Conservation (phyloP, 1,140 invertebrate species). For the Papilio polyxenes region DNA sequence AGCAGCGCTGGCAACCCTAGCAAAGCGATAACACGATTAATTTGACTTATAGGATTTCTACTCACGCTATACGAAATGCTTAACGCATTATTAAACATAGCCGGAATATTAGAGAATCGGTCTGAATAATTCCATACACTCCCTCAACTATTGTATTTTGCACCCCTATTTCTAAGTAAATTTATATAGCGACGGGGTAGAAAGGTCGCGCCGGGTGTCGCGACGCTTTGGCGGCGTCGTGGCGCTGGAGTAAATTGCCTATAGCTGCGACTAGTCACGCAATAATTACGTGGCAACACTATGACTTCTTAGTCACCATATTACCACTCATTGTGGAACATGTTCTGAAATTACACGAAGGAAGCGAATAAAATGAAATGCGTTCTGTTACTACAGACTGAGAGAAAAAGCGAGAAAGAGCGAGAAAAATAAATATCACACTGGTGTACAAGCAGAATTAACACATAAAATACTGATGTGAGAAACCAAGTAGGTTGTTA, state of each 20-base stretch:
- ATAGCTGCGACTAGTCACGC: conserved; percentile 40
- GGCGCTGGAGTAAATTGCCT: conserved; percentile 40
- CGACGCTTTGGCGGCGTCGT: conserved; percentile 50
- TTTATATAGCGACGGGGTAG: conserved; percentile 70
- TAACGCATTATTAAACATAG: conserved; percentile 68
- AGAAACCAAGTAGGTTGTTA: too few species aligned
- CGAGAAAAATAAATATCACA: too few species aligned
- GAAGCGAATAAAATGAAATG: neutral
- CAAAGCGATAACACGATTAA: conserved; percentile 65
- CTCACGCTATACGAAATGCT: conserved; percentile 71
- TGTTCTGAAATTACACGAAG: neutral
- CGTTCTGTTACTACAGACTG: too few species aligned
- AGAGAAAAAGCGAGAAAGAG: too few species aligned
- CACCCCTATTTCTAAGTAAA: conserved; percentile 65
- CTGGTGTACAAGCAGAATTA: too few species aligned
- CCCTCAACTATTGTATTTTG: conserved; percentile 27
- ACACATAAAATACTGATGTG: too few species aligned
- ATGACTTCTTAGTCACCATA: conserved; percentile 10
- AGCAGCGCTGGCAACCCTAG: conserved; percentile 53
- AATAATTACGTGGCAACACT: conserved; percentile 29
- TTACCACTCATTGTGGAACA: neutral
- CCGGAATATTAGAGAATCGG: conserved; percentile 56
- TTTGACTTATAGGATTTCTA: conserved; percentile 67
- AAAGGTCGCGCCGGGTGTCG: conserved; percentile 45
- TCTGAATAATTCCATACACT: conserved; percentile 44